phyloP scores from a whole-genome alignment of 2,113 vertebrate genomes.

The Oncorhynchus gorbuscha region DNA sequence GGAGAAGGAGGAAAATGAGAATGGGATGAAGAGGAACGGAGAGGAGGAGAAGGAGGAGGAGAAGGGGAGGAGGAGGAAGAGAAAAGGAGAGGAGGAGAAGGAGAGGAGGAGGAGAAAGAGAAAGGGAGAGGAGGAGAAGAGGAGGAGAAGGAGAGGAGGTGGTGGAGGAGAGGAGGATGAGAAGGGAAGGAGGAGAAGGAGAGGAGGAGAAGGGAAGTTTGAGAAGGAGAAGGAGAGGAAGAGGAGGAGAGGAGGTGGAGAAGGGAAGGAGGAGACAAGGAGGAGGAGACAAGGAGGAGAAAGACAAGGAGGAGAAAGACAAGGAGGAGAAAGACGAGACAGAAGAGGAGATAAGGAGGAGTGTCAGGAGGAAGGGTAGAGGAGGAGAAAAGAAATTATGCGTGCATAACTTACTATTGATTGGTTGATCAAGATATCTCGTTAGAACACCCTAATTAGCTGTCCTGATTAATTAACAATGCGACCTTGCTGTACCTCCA shows the following conservation, averaged over 20 bases:
- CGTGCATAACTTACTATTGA: conserved; percentile 31
- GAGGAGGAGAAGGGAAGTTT: too few relatives aligned
- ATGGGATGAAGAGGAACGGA: too few relatives aligned
- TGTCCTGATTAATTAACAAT: conserved; percentile 46
- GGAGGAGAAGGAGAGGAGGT: too few relatives aligned
- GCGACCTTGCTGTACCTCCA: too few relatives aligned
- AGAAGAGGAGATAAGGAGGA: too few relatives aligned
- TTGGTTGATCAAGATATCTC: conserved; percentile 11
- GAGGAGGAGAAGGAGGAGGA: too few relatives aligned
- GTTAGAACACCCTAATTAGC: conserved; percentile 23
- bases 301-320: not conserved
- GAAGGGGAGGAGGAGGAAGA: too few relatives aligned
- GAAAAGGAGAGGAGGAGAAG: not conserved
- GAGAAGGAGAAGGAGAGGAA: not conserved
- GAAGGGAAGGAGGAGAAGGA: too few relatives aligned
- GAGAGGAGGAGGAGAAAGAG: not conserved
- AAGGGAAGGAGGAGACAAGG: too few relatives aligned
- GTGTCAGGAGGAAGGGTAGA: conserved; percentile 1
- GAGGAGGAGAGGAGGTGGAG: too few relatives aligned
- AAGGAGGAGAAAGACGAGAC: not conserved
- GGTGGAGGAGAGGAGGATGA: too few relatives aligned
- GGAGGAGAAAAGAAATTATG: not conserved
- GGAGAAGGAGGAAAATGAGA: not conserved
- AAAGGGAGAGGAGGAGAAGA: too few relatives aligned
- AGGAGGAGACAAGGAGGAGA: not conserved